Percentiles rank a stretch among this genome's conserved stretches.
Conservation (phyloP, 1,140 invertebrate species). For the Harpegnathos saltator region DNA sequence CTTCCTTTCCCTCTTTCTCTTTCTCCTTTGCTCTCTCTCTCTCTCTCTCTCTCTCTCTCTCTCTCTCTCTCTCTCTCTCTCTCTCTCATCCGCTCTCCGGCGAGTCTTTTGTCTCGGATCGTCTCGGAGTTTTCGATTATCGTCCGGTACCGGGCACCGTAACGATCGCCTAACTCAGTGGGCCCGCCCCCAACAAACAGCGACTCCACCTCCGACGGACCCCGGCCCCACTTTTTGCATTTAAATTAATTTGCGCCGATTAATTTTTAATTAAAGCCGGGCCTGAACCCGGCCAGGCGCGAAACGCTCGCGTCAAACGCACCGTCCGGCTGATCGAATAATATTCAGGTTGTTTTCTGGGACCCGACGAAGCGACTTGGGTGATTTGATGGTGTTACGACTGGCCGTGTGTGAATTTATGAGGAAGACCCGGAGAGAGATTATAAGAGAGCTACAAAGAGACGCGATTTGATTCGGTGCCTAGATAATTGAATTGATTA, state of each 20-base stretch:
- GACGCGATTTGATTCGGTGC: conserved; percentile 1
- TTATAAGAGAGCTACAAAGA: neutral
- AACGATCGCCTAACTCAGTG: conserved; percentile 84
- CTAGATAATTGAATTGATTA: conserved; percentile 42
- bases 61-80: neutral
- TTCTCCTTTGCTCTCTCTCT: neutral
- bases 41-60: too few relatives aligned
- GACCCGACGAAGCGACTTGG: neutral
- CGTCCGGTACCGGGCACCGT: conserved; percentile 75
- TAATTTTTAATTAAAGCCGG: conserved; percentile 84
- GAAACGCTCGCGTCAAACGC: conserved; percentile 69
- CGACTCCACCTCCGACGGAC: conserved; percentile 80
- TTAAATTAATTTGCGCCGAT: conserved; percentile 85
- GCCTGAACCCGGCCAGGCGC: conserved; percentile 61
- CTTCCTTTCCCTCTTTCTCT: neutral
- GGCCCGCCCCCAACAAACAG: conserved; percentile 81
- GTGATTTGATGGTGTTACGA: conserved; percentile 18
- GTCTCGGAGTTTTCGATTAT: conserved; percentile 83
- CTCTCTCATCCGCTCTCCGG: conserved; percentile 27
- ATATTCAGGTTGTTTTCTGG: conserved; percentile 17
- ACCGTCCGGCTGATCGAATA: conserved; percentile 38
- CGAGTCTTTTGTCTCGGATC: conserved; percentile 80
- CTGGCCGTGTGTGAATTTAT: conserved; percentile 53
- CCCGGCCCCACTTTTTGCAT: conserved; percentile 78
- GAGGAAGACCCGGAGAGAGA: neutral